Conservation (phyloP, 2,113 vertebrate species). For the Pundamilia nyererei region DNA sequence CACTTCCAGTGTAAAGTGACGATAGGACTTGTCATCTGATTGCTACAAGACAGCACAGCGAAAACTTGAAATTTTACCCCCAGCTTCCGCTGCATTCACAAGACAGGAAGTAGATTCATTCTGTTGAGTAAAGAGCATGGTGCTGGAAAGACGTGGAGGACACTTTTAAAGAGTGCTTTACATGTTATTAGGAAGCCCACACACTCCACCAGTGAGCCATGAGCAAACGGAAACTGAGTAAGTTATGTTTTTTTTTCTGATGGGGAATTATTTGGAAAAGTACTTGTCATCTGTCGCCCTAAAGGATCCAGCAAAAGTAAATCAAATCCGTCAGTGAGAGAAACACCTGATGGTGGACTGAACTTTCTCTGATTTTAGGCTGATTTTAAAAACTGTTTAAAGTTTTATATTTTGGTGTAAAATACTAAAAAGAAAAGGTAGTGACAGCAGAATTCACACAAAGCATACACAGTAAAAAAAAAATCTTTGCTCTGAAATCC, state of each 20-base stretch:
- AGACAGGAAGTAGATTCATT: conserved; percentile 31
- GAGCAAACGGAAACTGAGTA: conserved; percentile 54
- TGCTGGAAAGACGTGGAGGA: not conserved
- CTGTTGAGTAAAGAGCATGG: not conserved
- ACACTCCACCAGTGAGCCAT: not conserved
- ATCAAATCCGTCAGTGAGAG: not conserved
- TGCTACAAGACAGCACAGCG: not conserved
- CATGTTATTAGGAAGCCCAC: not conserved
- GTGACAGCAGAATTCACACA: not conserved
- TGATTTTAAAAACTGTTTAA: not conserved
- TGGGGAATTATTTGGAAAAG: not conserved
- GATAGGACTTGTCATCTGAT: not conserved
- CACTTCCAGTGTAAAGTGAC: not conserved
- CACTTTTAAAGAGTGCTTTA: not conserved
- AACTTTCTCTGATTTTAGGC: rapidly evolving
- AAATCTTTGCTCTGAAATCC: not conserved
- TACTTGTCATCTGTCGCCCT: rapidly evolving
- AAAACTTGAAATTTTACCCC: not conserved
- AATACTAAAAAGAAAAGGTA: not conserved
- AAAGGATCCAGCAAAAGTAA: not conserved
- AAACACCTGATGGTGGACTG: not conserved
- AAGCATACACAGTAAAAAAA: not conserved
- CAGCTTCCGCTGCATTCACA: conserved; percentile 19
- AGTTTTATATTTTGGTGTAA: not conserved
- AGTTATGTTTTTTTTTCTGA: not conserved